Base-by-base conservation (phyloP, 2,797 vertebrate species). In the Percopsis omiscomaycus region DNA sequence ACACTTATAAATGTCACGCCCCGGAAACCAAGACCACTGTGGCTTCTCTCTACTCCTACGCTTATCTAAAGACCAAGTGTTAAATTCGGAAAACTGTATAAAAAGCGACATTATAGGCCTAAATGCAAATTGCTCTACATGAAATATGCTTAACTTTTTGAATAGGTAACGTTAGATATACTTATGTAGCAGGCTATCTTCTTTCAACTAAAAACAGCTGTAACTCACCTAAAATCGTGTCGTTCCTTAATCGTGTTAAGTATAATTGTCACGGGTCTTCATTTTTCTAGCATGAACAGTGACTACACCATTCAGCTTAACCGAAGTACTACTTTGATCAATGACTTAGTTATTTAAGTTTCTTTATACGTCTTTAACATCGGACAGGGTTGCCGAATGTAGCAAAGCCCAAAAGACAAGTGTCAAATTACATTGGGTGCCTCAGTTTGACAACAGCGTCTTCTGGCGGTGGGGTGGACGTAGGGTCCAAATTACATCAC, bases 1-100 rank as follows among this genome's bases (percentile, higher is more conserved):
- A 69, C 79, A 82, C 76, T 80, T 53, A 64, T 54, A 48, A 11
- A 73, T 79, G 83, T 80, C 77, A 80, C 90, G 86, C 90, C 89
- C 90, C 89, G 89, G 90, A 91, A 91, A 88, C 79, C 72, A 64
- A 45, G 56, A 47, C 61, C 64, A 50, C 64, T 50, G 47, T 14
- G 55, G 70, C 74, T 52, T 74, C 44, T 32, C 22, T 56, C 59
- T 50, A 30, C 37, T 42, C 37, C 28, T 16, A 8, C 16, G 58
- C 68, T 27, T 49, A 12, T 64, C 69, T 48, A 45, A 57, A 68
- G 29, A 66, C 11, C 22, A 63, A 69, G 1, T 48, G 1, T 27
- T 13, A 5, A 3, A 52, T 15, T 32, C 49, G 6, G 16, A 55
- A 30, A 3, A 3, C 12, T 48, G 1, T 27, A 22, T 11, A 58